Evolutionary conservation across 2,797 vertebrate species (phyloP).

Genomic region (Fistularia commersonii): DNA sequence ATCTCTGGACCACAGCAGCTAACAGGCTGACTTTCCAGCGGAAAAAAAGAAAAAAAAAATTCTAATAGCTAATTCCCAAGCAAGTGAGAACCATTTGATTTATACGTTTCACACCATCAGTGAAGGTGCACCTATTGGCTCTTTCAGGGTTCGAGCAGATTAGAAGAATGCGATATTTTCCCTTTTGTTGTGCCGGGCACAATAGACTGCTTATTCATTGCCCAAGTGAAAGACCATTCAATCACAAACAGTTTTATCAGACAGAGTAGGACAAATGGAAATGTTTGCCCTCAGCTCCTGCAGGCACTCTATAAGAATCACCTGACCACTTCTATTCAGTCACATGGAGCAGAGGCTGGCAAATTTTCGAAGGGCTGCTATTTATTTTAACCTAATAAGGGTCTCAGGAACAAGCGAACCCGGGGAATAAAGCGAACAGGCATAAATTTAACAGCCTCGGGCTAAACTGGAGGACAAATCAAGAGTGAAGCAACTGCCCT

Average conservation of each 20-base stretch:
- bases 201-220: conserved; percentile 5
- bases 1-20: conserved; percentile 54
- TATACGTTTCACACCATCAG: conserved; percentile 29
- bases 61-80: conserved; percentile 23
- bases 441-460: too few relatives aligned
- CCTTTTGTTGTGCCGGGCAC: conserved; percentile 22
- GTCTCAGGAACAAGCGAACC: too few relatives aligned
- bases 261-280: conserved; percentile 35
- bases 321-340: conserved; percentile 7
- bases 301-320: conserved; percentile 10
- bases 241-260: conserved; percentile 39
- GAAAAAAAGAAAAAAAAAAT: background rate
- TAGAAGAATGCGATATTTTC: conserved; percentile 39
- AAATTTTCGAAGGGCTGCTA: too few relatives aligned
- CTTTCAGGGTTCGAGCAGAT: conserved; percentile 38
- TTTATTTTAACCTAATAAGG: too few relatives aligned
- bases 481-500: too few relatives aligned
- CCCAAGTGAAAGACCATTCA: conserved; percentile 42
- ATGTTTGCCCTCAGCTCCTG: conserved; percentile 17
- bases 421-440: too few relatives aligned
- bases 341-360: too few relatives aligned
- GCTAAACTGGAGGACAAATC: too few relatives aligned
- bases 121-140: conserved; percentile 31
- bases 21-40: too few relatives aligned
- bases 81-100: conserved; percentile 34